These are phyloP conservation scores for Folsomia manolachei DNA, from an alignment of 2,888 invertebrate species.

Conservation along the genomic window DNA sequence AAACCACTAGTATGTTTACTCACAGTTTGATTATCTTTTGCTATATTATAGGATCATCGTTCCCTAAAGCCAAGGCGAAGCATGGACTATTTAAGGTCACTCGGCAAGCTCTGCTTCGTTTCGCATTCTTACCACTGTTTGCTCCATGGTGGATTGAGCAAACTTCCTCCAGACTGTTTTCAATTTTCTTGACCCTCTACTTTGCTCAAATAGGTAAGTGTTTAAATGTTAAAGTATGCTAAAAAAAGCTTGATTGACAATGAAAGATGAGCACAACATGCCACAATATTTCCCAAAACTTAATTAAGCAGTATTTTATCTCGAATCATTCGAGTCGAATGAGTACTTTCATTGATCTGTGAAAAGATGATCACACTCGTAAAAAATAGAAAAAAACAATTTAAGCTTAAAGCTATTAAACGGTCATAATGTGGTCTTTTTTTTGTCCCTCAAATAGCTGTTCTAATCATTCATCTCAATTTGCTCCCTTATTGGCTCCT, in stretches of 20 bases:
- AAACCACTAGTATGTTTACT: not conserved
- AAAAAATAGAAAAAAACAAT: no score
- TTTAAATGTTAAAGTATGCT: no score
- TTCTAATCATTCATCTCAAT: constrained; percentile 11
- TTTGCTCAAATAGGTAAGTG: constrained; percentile 69
- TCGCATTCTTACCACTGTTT: constrained; percentile 78
- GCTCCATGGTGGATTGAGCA: constrained; percentile 88
- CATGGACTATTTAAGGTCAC: constrained; percentile 83
- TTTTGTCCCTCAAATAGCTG: no score
- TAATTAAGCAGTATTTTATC: no score
- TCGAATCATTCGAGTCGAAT: no score
- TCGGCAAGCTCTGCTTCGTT: constrained; percentile 74
- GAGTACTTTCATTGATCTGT: no score
- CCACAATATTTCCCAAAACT: no score
- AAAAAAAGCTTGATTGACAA: no score
- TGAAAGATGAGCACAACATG: no score
- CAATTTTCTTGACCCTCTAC: constrained; percentile 71
- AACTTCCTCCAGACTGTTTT: constrained; percentile 73
- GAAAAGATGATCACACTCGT: no score
- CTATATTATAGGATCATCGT: constrained; percentile 93
- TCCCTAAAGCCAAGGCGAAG: constrained; percentile 92
- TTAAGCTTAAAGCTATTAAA: no score
- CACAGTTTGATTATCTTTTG: not conserved
- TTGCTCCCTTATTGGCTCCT: constrained; percentile 2
- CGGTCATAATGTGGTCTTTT: no score